Base-by-base conservation (phyloP, 2,113 vertebrate species). In the Dermatemys mawii region DNA sequence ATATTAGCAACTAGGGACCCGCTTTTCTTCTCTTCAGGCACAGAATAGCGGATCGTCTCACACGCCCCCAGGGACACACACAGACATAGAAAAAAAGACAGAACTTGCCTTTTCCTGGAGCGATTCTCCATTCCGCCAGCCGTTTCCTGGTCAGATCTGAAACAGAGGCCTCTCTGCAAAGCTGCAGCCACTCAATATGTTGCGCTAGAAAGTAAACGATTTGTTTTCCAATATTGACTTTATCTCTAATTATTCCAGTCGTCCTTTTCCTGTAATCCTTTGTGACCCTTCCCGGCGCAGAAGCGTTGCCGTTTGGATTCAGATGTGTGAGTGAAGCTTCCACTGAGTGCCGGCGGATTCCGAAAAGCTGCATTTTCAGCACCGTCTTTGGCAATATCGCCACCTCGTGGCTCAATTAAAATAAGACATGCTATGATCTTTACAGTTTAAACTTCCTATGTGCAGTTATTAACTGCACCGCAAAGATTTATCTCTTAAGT, bases 11-110 rank as follows among this genome's bases (percentile, higher is more conserved):
- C n/a, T n/a, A n/a, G n/a, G n/a, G n/a, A n/a, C n/a, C n/a, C n/a
- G n/a, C n/a, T n/a, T 44, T 97, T 97, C 38, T 10, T 92, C 89
- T 98, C 98, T 90, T 98, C 97, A 0, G 92, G 84, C 46, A 97
- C 48, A 24, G 95, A 95, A 81, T 97, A 97, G 8, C 32, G 57
- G n/a, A 89, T 27, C 24, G 54, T 79, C 27, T 75, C 82, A 79
- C 54, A 38, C 46, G 10, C 49, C 81, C 46, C 13, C 6, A 24
- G 70, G 16, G 27, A 48, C 21, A 94, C 1, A 8, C 38, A 75
- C 21, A 3, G 54, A 86, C 38, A 93, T n/a, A 32, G 85, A 50
- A 41, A 91, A 8, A n/a, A 86, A 24, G 35, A 88, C 41, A 86
- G 73, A 24, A 46, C 26, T 21, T 1, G 0, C 46, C 70, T 6